Conservation (phyloP, 2,888 invertebrate species). For the Hypsopygia costalis region DNA sequence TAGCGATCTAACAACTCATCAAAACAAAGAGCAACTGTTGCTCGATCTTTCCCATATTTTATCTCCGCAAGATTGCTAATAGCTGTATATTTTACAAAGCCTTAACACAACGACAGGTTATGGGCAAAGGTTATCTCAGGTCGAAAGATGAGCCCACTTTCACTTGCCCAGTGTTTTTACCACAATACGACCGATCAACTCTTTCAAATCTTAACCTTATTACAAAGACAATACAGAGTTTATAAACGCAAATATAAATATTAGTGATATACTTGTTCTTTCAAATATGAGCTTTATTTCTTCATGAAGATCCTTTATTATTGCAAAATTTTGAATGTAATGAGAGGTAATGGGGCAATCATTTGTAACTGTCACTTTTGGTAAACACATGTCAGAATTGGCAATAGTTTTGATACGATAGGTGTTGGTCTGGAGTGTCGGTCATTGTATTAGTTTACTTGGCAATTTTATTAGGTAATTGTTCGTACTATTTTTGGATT, state of each 20-base stretch:
- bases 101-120: constrained; percentile 55
- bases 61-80: constrained; percentile 41
- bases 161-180: constrained; percentile 48
- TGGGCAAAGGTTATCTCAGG: constrained; percentile 65
- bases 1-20: no score
- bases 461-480: not conserved
- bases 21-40: no score
- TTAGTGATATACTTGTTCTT: constrained; percentile 28
- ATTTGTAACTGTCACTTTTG: not conserved
- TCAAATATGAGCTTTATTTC: constrained; percentile 23
- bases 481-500: no score
- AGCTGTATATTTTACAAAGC: constrained; percentile 61
- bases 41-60: not conserved
- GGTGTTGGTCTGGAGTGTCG: not conserved
- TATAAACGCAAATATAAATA: constrained; percentile 13
- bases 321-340: constrained; percentile 16
- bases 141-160: constrained; percentile 68
- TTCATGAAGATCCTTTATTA: constrained; percentile 14
- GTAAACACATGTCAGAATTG: not conserved
- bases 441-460: not conserved
- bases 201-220: constrained; percentile 21
- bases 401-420: not conserved
- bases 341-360: constrained; percentile 5
- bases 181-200: constrained; percentile 11
- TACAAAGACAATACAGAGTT: not conserved